Evolutionary conservation across 2,888 invertebrate genomes (phyloP), one percentile per base, ranked within the genome.

Genomic region (Camptogramma bilineatum): DNA sequence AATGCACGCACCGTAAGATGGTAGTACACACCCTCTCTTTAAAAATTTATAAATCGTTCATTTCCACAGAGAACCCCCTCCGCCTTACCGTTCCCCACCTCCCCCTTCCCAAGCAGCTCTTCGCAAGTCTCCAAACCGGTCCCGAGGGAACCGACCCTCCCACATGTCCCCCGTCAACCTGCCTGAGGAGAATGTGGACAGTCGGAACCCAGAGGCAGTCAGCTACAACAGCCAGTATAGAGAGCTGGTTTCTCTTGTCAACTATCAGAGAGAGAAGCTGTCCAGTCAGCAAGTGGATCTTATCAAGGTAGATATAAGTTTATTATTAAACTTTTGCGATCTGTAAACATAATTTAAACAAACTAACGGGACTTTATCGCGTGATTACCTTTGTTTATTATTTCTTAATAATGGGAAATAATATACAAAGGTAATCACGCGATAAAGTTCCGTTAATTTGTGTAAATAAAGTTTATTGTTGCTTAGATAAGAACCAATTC

Each of bases 191-290:
- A 80, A 76, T 48, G 67, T 74, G 1, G 86, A 86, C 21, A 77
- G 73, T 42, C 74, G 85, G 16, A 82, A 76, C 61, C 94, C 94
- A 1, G 96, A 96, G 75, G 94, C 95, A n/a, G 95, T 95, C 61
- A 94, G 95, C 64, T 96, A 95, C 86, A 96, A 95, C 85, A 95
- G 95, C 63, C 96, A 97, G 85, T 97, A 97, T 79, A 94, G 95
- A 79, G 98, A 98, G 88, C 94, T 98, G 69, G 95, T 98, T 66
- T 96, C 97, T 65, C 94, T 98, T 76, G 97, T 98, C 64, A 98
- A 98, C 90, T 96, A 96, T 84, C 98, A 98, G 88, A 94, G 98
- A 68, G 98, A 98, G 81, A 97, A 98, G 84, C 94, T 99, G 65
- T 96, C 96, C 58, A 95, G 95, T 76, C 98, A 98, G 82, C 98